phyloP scores from a whole-genome alignment of 2,113 vertebrate species.

The Mormyrus lacerda region DNA sequence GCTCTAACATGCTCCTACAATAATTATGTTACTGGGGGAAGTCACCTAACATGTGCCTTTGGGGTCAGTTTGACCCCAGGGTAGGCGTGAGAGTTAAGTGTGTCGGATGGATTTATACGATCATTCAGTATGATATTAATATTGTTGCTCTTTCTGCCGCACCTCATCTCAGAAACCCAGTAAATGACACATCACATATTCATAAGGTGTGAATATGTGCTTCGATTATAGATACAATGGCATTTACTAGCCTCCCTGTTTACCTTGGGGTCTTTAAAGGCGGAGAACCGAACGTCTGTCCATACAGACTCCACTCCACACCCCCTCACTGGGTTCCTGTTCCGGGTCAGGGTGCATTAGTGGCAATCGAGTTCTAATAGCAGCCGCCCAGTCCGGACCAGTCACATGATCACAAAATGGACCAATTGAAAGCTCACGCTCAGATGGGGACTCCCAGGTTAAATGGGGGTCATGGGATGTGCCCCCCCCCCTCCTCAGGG shows the following conservation, averaged over 20 bases:
- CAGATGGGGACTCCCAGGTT: not conserved
- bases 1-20: too few relatives aligned
- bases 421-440: not conserved
- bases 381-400: not conserved
- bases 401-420: not conserved
- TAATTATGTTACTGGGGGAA: too few relatives aligned
- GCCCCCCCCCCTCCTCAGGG: not conserved
- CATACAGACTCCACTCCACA: not conserved
- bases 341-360: not conserved
- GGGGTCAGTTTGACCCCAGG: too few relatives aligned
- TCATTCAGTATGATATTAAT: not conserved
- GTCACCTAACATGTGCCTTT: too few relatives aligned
- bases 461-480: not conserved
- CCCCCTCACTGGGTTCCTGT: not conserved
- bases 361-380: not conserved
- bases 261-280: not conserved
- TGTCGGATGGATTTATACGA: not conserved
- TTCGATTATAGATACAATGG: not conserved
- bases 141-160: not conserved
- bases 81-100: not conserved
- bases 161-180: not conserved
- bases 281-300: not conserved
- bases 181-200: constrained; percentile 2
- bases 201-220: not conserved
- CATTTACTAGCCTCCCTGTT: not conserved